Evolutionary conservation across 2,113 vertebrate genomes (phyloP).

Genomic region (Anoura caudifer): DNA sequence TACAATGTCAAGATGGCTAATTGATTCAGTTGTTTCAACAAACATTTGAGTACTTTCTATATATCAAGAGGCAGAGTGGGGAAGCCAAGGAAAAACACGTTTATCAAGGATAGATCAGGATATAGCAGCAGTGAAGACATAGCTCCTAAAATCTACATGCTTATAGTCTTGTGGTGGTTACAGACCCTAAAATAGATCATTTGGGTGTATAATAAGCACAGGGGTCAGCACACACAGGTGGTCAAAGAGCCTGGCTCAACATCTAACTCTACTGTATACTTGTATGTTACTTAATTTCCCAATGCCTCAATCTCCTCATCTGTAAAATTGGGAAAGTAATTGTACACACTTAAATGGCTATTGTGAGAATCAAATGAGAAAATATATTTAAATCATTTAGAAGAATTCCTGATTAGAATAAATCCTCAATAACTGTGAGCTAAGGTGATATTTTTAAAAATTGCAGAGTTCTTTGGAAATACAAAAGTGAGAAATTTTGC

Average conservation of each 20-base stretch:
- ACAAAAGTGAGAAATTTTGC: conserved; percentile 1
- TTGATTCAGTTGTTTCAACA: not conserved
- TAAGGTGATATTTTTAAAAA: not conserved
- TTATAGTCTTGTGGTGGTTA: not conserved
- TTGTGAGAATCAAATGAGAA: not conserved
- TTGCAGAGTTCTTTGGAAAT: not conserved
- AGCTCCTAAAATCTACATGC: not conserved
- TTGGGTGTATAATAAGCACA: not conserved
- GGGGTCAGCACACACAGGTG: not conserved
- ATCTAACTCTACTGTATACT: not conserved
- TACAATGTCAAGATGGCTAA: not conserved
- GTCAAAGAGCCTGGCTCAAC: not conserved
- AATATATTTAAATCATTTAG: not conserved
- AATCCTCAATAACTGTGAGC: not conserved
- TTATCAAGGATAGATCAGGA: not conserved
- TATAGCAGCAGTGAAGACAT: not conserved
- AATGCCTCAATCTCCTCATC: not conserved
- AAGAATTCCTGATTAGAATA: not conserved
- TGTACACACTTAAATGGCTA: not conserved
- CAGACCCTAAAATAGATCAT: not conserved
- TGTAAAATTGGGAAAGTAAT: not conserved
- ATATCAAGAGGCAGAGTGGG: not conserved
- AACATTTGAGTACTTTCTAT: not conserved
- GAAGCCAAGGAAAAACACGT: not conserved
- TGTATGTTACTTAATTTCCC: not conserved